These are phyloP conservation scores for Euwallacea fornicatus DNA, from an alignment of 1,140 invertebrate genomes.

Conservation along the genomic window DNA sequence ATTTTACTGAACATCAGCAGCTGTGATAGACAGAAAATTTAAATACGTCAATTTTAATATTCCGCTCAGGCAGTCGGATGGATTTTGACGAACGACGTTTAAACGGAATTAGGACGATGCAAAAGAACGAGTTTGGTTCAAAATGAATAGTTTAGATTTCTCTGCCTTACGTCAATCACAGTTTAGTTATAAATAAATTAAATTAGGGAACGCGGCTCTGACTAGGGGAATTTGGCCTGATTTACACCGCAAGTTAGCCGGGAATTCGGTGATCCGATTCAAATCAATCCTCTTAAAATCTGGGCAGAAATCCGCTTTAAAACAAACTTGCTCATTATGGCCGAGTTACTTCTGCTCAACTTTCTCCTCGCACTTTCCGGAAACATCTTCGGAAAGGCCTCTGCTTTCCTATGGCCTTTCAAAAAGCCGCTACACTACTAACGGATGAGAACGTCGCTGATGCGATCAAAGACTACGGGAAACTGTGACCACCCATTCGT, in stretches of 20 bases:
- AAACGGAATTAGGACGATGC: conserved; percentile 9
- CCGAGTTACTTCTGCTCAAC: conserved; percentile 5
- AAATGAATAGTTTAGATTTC: too few species aligned
- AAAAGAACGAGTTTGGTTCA: conserved; percentile 1
- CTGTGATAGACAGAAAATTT: conserved; percentile 28
- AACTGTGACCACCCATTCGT: conserved; percentile 24
- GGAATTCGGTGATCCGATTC: neutral
- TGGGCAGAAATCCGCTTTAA: neutral
- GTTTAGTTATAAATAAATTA: too few species aligned
- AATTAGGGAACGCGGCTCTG: too few species aligned
- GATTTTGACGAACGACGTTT: conserved; percentile 13
- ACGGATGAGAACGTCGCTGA: conserved; percentile 6
- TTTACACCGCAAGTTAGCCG: too few species aligned
- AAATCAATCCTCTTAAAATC: neutral
- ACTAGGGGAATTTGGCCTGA: too few species aligned
- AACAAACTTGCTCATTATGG: conserved; percentile 11
- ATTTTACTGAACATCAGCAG: conserved; percentile 13
- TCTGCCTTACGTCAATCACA: too few species aligned
- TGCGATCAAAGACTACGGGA: conserved; percentile 29
- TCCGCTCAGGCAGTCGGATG: conserved; percentile 4
- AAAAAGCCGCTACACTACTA: conserved; percentile 1
- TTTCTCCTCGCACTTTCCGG: neutral
- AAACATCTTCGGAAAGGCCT: conserved; percentile 1
- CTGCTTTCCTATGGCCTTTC: conserved; percentile 1
- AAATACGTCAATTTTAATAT: conserved; percentile 31